Evolutionary conservation across 2,797 vertebrate genomes (phyloP), one percentile per base, ranked within the genome.

Genomic region (Neosalanx taihuensis): DNA sequence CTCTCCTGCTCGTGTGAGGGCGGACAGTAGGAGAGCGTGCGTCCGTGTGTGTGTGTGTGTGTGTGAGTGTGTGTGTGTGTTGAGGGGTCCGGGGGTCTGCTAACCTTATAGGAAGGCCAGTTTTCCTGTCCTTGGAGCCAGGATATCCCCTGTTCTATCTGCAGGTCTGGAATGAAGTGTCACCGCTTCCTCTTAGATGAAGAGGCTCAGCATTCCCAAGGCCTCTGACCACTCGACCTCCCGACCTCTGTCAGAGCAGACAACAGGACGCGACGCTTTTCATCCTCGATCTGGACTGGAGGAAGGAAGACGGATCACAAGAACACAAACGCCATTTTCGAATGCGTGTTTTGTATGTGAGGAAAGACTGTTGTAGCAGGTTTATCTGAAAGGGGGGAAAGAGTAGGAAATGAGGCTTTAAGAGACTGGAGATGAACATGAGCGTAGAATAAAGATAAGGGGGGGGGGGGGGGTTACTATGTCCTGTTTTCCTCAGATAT

Each of bases 121-220:
- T 31, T 81, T 92, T 93, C 91, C 92, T 89, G 92, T 90, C 90
- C 86, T 91, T 91, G 91, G 88, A 90, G 85, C 70, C 83, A 76
- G 92, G 92, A 93, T 90, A 89, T 93, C 92, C 91, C 83, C 74
- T 82, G 78, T 84, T 80, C 72, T 81, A 77, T 82, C 84, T 80
- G 81, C 35, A 71, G 70, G 74, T 72, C 74, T 72, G 68, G 66
- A 72, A 80, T 71, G 83, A 85, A 80, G 73, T 88, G 85, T 82
- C 76, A 78, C 74, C 35, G 58, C 66, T 73, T 79, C 73, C 75
- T 64, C 66, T 57, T 26, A 2, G 58, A 35, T 20, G 51, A 76
- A 74, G 59, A 64, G 26, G 67, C 80, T 78, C 76, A 70, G 67
- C 62, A 70, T 58, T 41, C 71, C 72, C 51, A 64, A 81, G 79